Base-by-base conservation (phyloP, 2,888 invertebrate species). In the Muscina levida region DNA sequence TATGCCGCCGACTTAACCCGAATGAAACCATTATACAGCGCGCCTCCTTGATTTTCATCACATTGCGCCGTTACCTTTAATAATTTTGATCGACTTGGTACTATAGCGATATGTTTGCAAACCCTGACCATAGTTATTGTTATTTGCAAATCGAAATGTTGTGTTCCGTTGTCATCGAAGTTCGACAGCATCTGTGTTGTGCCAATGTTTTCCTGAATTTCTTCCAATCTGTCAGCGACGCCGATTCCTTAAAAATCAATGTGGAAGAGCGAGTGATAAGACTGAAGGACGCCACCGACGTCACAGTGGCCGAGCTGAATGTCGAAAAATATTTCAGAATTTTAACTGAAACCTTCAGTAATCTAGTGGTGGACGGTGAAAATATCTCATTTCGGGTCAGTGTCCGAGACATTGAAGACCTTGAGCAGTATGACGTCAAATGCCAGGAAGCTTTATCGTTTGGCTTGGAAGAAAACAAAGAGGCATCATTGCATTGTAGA, bases 171-270 rank as follows among this genome's bases (percentile, higher is more conserved):
- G 86, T 86, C 77, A 85, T 89, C 62, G 89, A 89, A 72, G 80
- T 90, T 77, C 90, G 90, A 39, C 87, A 86, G 67, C 87, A 87
- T 80, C 77, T 90, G 67, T 83, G 81, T 74, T 88, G 90, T 75
- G 89, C 89, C 72, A 85, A 86, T 82, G 87, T 87, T 1, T 85
- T 86, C 56, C 78, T 89, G n/a, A 84, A 85, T 24, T 89, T 89
- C 59, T 84, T 87, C 11, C 82, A 86, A 17, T 77, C 83, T 17
- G 75, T 87, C 0, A 73, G 79, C n/a, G 83, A 86, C 65, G 81
- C 77, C 11, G 86, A 87, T 42, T 84, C 87, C 13, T 75, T 86
- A 10, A 85, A 85, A 71, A 85, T 85, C 31, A 82, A 82, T 10
- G 81, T 84, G 1, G 84, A 84, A 11, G 74, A 83, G 51, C 77